These are phyloP conservation scores for Xiphorhynchus elegans DNA, from an alignment of 2,113 vertebrate species.

Conservation along the genomic window DNA sequence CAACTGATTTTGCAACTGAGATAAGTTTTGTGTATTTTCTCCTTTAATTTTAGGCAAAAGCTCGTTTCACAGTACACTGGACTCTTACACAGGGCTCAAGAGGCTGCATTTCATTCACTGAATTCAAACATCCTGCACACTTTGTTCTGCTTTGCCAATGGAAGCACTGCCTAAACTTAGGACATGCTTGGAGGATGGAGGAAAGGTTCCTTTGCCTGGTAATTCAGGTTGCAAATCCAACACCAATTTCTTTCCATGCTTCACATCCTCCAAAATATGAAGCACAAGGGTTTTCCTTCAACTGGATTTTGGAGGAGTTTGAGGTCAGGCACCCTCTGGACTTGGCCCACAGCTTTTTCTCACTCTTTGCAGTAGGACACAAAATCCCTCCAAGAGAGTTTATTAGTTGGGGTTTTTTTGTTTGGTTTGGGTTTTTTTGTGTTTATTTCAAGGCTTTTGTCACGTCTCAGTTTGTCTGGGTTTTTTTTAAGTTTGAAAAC, in stretches of 20 bases:
- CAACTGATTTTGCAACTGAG: background rate
- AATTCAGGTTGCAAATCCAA: background rate
- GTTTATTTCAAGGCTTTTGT: background rate
- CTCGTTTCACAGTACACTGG: background rate
- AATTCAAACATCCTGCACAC: background rate
- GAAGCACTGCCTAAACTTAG: background rate
- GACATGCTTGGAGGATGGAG: background rate
- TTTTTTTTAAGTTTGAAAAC: background rate
- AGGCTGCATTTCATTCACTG: background rate
- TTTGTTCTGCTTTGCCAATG: background rate
- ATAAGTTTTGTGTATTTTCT: rapidly evolving
- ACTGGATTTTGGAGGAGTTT: background rate
- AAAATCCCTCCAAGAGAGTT: background rate
- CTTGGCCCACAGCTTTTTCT: background rate
- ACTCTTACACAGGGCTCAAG: background rate
- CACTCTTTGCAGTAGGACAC: background rate
- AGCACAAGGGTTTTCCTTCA: background rate
- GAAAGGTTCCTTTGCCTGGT: background rate
- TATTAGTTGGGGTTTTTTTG: background rate
- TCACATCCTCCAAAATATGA: background rate
- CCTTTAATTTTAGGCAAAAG: background rate
- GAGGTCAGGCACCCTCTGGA: background rate
- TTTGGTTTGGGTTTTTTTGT: background rate
- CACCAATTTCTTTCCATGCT: background rate
- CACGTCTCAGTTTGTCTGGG: background rate